phyloP scores from a whole-genome alignment of 2,888 invertebrate species.

The Volucella inflata region DNA sequence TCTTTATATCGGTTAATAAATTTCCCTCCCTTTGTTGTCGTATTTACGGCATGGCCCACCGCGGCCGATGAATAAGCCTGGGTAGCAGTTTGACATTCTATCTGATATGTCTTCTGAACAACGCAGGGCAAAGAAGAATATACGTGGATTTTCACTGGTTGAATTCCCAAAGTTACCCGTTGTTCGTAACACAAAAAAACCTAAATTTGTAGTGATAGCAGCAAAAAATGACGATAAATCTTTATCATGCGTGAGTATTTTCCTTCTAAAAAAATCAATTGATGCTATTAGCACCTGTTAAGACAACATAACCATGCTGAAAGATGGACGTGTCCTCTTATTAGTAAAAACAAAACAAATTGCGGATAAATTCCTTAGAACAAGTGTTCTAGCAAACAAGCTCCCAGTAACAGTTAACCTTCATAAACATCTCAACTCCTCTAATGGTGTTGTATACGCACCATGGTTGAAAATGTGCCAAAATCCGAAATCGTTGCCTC shows the following conservation, averaged over 20 bases:
- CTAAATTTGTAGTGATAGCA: too few relatives aligned
- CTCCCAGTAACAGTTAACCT: conserved; percentile 7
- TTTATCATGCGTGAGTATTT: too few relatives aligned
- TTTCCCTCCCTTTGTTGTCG: too few relatives aligned
- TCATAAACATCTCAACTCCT: conserved; percentile 41
- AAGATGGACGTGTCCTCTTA: conserved; percentile 27
- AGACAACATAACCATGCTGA: background rate
- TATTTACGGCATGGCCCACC: too few relatives aligned
- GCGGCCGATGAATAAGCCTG: too few relatives aligned
- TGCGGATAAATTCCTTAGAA: conserved; percentile 20
- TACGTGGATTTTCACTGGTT: background rate
- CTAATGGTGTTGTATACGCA: conserved; percentile 58
- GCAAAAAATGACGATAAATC: too few relatives aligned
- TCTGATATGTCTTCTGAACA: background rate
- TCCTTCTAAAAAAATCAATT: too few relatives aligned
- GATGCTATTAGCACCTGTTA: conserved; percentile 27
- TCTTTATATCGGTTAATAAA: too few relatives aligned
- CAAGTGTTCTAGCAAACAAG: background rate
- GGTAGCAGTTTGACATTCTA: too few relatives aligned
- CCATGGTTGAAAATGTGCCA: conserved; percentile 50
- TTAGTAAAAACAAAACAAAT: conserved; percentile 18
- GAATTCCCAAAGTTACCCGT: too few relatives aligned
- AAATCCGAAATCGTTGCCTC: conserved; percentile 53
- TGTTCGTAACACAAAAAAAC: too few relatives aligned
- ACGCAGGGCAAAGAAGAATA: conserved; percentile 9